These are phyloP conservation scores for Dysmachus trigonus DNA, from an alignment of 2,888 invertebrate species.

Conservation along the genomic window DNA sequence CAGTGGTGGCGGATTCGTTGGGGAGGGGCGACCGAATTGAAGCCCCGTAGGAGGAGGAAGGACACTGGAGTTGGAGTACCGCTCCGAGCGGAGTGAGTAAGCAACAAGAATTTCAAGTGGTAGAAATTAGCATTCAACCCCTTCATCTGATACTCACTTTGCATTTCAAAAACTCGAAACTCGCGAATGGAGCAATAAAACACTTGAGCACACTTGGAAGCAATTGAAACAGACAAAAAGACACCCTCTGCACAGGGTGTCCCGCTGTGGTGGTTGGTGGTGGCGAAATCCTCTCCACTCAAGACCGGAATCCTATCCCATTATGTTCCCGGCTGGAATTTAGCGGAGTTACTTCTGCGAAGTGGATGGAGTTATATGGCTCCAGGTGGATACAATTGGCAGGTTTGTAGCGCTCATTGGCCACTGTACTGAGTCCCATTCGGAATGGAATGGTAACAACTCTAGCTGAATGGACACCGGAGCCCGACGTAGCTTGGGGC, in stretches of 20 bases:
- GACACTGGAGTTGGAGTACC: background rate
- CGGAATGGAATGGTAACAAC: too few relatives aligned
- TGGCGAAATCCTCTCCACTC: background rate
- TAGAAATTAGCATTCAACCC: slow-evolving; percentile 35
- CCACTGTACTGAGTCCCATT: background rate
- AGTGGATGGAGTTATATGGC: background rate
- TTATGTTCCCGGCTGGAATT: background rate
- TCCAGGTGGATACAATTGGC: background rate
- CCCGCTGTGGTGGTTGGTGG: background rate
- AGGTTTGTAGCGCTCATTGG: background rate
- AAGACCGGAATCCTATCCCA: background rate
- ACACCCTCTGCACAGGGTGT: background rate
- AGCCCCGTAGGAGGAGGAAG: background rate
- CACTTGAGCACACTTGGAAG: slow-evolving; percentile 39
- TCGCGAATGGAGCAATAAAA: slow-evolving; percentile 36
- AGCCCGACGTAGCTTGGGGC: background rate
- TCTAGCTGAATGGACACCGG: background rate
- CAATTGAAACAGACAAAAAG: slow-evolving; percentile 39
- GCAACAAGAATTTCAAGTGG: slow-evolving; percentile 30
- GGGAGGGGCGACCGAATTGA: background rate
- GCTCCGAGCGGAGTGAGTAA: slow-evolving; percentile 16
- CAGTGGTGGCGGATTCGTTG: background rate
- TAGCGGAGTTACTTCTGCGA: background rate
- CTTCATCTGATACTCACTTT: slow-evolving; percentile 30
- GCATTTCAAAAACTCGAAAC: slow-evolving; percentile 39